Evolutionary conservation across 2,888 invertebrate genomes (phyloP), one percentile per base, ranked within the genome.

Genomic region (Cryptus viduatorius): DNA sequence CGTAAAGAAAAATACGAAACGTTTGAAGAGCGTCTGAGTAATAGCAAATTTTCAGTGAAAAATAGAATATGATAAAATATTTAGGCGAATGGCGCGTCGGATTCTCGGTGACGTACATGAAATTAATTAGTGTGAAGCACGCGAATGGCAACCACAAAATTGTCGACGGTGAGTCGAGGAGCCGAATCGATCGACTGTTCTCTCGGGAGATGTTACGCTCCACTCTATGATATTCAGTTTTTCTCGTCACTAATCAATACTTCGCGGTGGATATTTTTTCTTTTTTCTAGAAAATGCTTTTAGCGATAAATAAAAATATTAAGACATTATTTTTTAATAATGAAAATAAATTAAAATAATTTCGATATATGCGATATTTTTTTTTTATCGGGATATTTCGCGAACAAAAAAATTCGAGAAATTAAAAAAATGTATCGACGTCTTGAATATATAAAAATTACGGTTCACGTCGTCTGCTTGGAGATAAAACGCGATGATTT

Each of bases 91-190:
- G 42, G 29, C 16, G 56, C 31, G 64, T 46, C 8, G 42, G 37
- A 37, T 53, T 64, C 44, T 31, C n/a, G 48, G 37, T 16, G 64
- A 76, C 48, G n/a, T 24, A 44, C 16, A 37, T n/a, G 75, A 73
- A 83, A 86, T 87, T 88, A 88, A 90, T 90, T 89, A 87, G 82
- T 77, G 79, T 83, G 77, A 80, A 67, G 44, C 87, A 86, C 86
- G 84, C 87, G 67, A 84, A 85, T 79, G 50, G 75, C 79, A 78
- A 81, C 69, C 77, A 68, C 85, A 82, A 76, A 71, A 82, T 76
- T 37, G 61, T 67, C 79, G 65, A 83, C 85, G 83, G 24, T 14
- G 69, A 61, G 61, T 71, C 48, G 61, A 53, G 76, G 37, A 65
- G 56, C 46, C 44, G 61, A 82, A 85, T 87, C 87, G 86, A 90